A percentile compares a stretch with the other conserved stretches of the same genome.
These are phyloP conservation scores for Lysiphlebus fabarum DNA, from an alignment of 1,140 invertebrate species.

Conservation along the genomic window DNA sequence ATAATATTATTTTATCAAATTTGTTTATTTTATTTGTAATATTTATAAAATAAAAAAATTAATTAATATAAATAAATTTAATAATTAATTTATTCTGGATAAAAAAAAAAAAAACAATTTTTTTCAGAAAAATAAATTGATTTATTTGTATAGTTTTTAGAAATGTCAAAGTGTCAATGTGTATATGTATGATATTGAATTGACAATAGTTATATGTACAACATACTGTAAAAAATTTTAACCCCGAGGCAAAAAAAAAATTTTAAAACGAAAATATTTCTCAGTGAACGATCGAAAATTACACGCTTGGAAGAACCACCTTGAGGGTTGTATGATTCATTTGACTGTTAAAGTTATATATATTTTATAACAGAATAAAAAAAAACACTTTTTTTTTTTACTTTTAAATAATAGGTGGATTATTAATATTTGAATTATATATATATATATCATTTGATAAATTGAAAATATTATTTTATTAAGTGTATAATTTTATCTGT, in stretches of 20 bases:
- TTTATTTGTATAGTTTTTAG: no score
- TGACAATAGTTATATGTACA: no score
- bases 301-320: constrained; percentile 22
- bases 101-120: no score
- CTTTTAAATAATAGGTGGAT: constrained; percentile 22
- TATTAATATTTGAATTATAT: neutral
- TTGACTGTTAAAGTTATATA: constrained; percentile 14
- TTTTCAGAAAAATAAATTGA: no score
- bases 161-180: neutral
- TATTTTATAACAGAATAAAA: neutral
- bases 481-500: no score
- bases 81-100: no score
- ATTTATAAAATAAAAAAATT: no score
- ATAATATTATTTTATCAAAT: neutral
- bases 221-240: neutral
- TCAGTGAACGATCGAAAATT: constrained; percentile 24
- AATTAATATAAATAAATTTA: no score
- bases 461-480: no score
- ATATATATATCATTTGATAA: no score
- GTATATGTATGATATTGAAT: neutral
- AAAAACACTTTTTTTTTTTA: constrained; percentile 6
- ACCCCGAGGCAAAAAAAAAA: constrained; percentile 14
- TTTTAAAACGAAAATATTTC: constrained; percentile 24
- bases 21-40: neutral
- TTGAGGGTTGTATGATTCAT: constrained; percentile 24